Evolutionary conservation across 2,888 invertebrate species (phyloP).

Genomic region (Apamea epomidion): DNA sequence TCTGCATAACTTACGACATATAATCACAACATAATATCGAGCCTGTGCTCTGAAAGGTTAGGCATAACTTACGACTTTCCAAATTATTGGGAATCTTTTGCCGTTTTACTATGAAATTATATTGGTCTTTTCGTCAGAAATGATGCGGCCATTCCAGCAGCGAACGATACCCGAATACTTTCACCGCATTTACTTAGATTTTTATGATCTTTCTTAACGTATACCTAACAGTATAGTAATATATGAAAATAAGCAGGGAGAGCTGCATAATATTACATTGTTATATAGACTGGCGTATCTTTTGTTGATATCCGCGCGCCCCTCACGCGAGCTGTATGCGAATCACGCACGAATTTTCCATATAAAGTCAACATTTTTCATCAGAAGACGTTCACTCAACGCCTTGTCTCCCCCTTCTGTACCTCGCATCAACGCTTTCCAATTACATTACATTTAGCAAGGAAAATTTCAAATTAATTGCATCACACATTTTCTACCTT

Average conservation of each 20-base stretch:
- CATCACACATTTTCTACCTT: conserved; percentile 58
- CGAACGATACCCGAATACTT: not conserved
- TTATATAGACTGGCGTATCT: conserved; percentile 31
- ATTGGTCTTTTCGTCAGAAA: not conserved
- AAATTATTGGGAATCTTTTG: not conserved
- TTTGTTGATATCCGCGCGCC: conserved; percentile 38
- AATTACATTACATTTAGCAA: conserved; percentile 70
- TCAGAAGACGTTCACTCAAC: conserved; percentile 71
- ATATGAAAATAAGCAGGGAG: conserved; percentile 3
- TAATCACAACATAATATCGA: not conserved
- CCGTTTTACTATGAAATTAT: not conserved
- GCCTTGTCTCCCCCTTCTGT: conserved; percentile 66
- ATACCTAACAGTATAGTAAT: not conserved
- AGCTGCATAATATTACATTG: conserved; percentile 40
- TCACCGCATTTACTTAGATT: not conserved
- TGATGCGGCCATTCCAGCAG: not conserved
- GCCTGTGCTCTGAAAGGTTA: not conserved
- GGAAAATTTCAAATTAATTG: conserved; percentile 70
- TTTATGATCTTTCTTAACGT: not conserved
- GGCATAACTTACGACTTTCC: not conserved
- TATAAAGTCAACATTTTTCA: conserved; percentile 80
- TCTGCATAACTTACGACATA: not conserved
- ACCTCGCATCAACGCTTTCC: conserved; percentile 67
- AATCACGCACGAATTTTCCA: conserved; percentile 76
- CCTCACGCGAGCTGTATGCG: conserved; percentile 65